Percentiles rank a stretch among this genome's conserved stretches.
Conservation (phyloP, 2,113 vertebrate genomes). For the Aplodontia rufa region DNA sequence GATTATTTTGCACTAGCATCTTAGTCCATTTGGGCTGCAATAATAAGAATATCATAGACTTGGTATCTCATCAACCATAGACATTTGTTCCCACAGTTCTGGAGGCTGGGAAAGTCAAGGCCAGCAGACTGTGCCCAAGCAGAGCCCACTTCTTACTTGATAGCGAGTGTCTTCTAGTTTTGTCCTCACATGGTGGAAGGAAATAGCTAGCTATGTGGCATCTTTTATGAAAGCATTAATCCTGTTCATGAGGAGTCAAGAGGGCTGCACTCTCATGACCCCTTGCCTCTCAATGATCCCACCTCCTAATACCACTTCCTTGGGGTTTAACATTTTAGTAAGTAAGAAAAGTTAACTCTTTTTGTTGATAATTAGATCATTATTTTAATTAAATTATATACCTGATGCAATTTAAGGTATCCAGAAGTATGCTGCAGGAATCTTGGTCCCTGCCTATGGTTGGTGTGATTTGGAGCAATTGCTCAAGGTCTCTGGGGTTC, state of each 20-base stretch:
- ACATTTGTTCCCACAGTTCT: not conserved
- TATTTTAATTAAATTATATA: not conserved
- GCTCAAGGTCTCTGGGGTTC: not conserved
- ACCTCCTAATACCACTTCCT: not conserved
- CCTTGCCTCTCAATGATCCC: not conserved
- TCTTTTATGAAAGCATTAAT: not conserved
- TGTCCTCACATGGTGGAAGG: too few species aligned
- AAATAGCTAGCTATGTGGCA: not conserved
- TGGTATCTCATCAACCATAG: not conserved
- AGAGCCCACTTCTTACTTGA: not conserved
- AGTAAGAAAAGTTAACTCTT: not conserved
- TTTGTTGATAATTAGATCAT: not conserved
- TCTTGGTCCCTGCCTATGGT: too few species aligned
- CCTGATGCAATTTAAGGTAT: not conserved
- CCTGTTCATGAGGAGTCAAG: not conserved
- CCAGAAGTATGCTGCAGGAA: not conserved
- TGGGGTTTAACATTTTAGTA: not conserved
- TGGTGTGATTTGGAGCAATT: not conserved
- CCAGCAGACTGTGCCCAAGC: not conserved
- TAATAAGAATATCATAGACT: not conserved
- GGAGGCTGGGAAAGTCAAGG: not conserved
- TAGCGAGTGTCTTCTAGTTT: too few species aligned
- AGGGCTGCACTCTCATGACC: not conserved
- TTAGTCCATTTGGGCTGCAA: accelerated
- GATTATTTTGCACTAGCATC: not conserved